Evolutionary conservation across 2,888 invertebrate species (phyloP), one percentile per base, ranked within the genome.

Genomic region (Unio delphinus): DNA sequence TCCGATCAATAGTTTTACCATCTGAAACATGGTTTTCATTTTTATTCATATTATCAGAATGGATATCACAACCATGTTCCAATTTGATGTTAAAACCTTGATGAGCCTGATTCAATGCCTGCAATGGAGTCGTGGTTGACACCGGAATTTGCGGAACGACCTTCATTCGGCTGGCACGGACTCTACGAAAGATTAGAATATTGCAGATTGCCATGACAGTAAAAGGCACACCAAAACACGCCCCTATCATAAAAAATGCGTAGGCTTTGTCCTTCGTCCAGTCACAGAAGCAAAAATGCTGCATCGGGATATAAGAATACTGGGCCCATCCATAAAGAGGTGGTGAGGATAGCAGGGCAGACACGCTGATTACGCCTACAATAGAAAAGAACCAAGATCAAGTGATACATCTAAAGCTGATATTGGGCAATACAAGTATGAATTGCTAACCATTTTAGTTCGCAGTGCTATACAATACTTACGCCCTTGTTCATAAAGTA

Each of bases 251-350:
- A 73, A 87, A 87, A 76, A 84, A 76, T 17, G 88, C 84, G 70
- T 87, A 88, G 18, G 83, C 79, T 57, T 75, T 66, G 18, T 83
- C 78, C 56, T 80, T 74, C 4, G 70, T 72, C 88, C 88, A 88
- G 17, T 83, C 70, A 73, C 86, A 86, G 75, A 86, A 88, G 68
- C 88, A 88, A 73, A 86, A 84, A 3, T 80, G 84, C 61, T 87
- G 84, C 17, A 72, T 71, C 1, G 76, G 75, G 8, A 84, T 79
- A 72, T 81, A 88, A 7, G 65, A 76, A 68, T 88, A 88, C 54
- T 69, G 68, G 4, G 80, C 83, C 88, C 88, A 88, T 15, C 87
- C 87, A 20, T 84, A 54, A 59, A 88, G 71, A 3, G 88, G 87
- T 5, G 85, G 85, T 1, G 73, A 59, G 15, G 88, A 84, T 64